Percentiles rank a stretch among this genome's conserved stretches.
Conservation (phyloP, 1,140 invertebrate genomes). For the Dreissena rostriformis region DNA sequence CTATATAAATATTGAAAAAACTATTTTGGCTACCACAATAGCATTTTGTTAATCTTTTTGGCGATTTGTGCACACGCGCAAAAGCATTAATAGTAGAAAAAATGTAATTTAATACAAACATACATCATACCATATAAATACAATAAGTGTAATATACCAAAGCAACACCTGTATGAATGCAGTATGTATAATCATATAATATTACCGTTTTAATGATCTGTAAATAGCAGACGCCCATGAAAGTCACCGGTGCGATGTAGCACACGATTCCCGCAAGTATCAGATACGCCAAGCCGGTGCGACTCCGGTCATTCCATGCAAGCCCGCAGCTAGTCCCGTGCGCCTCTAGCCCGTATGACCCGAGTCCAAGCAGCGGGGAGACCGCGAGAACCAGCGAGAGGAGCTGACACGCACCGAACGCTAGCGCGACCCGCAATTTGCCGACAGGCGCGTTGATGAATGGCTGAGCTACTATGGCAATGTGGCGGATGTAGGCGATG, state of each 20-base stretch:
- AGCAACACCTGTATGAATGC: too few relatives aligned
- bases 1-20: too few relatives aligned
- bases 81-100: too few relatives aligned
- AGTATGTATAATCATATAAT: too few relatives aligned
- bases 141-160: too few relatives aligned
- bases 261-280: background rate
- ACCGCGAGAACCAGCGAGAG: conserved; percentile 1
- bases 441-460: too few relatives aligned
- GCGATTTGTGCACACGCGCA: too few relatives aligned
- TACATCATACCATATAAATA: too few relatives aligned
- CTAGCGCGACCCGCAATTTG: background rate
- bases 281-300: background rate
- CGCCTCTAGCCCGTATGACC: conserved; percentile 25
- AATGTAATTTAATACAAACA: too few relatives aligned
- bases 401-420: background rate
- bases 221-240: background rate
- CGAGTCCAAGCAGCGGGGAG: background rate
- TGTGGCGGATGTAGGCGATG: background rate
- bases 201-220: background rate
- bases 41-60: too few relatives aligned
- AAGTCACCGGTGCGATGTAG: background rate
- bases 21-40: too few relatives aligned
- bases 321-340: conserved; percentile 14
- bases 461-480: background rate
- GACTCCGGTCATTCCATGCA: conserved; percentile 1